phyloP scores from a whole-genome alignment of 1,140 invertebrate genomes.

The Calliphora vicina region DNA sequence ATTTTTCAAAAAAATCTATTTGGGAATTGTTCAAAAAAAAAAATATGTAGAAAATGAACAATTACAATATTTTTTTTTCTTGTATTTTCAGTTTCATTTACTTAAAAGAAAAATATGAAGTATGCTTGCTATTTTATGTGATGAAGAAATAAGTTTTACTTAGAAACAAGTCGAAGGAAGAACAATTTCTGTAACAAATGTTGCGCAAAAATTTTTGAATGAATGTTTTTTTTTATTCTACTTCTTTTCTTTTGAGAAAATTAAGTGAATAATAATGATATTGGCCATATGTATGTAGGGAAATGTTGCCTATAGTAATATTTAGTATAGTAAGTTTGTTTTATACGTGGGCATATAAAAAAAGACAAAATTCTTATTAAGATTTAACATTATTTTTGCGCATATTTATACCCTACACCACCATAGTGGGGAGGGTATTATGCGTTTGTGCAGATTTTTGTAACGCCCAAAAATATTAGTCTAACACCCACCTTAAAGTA shows the following conservation, averaged over 20 bases:
- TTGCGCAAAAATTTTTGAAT: not conserved
- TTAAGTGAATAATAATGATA: slow-evolving; percentile 1
- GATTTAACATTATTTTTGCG: not conserved
- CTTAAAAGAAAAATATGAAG: no score
- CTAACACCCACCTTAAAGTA: no score
- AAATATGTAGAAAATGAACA: not conserved
- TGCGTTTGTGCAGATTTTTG: no score
- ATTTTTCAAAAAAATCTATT: slow-evolving; percentile 12
- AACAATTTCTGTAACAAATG: not conserved
- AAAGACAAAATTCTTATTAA: not conserved
- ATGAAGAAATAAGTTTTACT: not conserved
- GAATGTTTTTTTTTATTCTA: not conserved
- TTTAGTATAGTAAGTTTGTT: not conserved
- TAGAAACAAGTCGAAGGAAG: not conserved
- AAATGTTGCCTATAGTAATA: not conserved
- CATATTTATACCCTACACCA: no score
- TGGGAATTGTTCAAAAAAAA: not conserved
- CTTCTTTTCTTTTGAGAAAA: not conserved
- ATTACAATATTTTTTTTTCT: not conserved
- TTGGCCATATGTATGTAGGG: not conserved
- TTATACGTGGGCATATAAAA: no score
- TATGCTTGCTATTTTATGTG: not conserved
- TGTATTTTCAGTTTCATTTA: not conserved
- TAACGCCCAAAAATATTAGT: no score
- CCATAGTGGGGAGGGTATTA: no score